phyloP scores from a whole-genome alignment of 2,797 vertebrate genomes.

The Acrocephalus scirpaceus region DNA sequence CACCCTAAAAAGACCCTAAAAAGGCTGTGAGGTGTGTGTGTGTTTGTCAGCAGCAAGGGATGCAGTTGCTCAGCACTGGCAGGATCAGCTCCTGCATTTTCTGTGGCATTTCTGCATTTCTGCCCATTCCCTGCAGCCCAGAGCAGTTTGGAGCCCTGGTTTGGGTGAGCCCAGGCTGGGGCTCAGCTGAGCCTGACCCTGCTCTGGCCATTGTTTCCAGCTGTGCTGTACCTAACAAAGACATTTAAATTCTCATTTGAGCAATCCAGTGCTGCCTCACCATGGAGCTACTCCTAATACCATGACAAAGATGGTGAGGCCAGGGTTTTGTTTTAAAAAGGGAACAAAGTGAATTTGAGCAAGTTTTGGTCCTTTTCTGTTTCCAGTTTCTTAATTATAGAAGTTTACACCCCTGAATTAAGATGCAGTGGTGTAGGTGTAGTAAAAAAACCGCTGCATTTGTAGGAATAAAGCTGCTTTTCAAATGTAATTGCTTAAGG shows the following conservation, averaged over 20 bases:
- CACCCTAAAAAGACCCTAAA: background rate
- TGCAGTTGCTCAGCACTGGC: background rate
- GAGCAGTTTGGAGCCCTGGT: background rate
- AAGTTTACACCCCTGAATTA: background rate
- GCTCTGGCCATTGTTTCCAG: background rate
- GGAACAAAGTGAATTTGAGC: background rate
- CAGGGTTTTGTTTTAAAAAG: background rate
- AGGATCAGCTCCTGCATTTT: background rate
- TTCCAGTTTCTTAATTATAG: background rate
- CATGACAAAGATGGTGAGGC: background rate
- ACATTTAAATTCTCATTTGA: background rate
- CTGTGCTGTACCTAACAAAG: background rate
- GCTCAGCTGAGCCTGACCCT: background rate
- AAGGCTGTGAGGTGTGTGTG: background rate
- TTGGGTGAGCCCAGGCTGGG: background rate
- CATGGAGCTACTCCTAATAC: background rate
- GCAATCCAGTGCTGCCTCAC: background rate
- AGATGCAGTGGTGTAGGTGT: background rate
- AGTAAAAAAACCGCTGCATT: background rate
- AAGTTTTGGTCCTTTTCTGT: background rate
- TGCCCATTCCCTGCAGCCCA: too few species aligned
- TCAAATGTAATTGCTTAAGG: background rate
- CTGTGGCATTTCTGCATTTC: background rate
- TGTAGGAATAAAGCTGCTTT: constrained; percentile 10
- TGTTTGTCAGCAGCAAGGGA: background rate